Conservation (phyloP, 2,888 invertebrate species). For the Muscina levida region DNA sequence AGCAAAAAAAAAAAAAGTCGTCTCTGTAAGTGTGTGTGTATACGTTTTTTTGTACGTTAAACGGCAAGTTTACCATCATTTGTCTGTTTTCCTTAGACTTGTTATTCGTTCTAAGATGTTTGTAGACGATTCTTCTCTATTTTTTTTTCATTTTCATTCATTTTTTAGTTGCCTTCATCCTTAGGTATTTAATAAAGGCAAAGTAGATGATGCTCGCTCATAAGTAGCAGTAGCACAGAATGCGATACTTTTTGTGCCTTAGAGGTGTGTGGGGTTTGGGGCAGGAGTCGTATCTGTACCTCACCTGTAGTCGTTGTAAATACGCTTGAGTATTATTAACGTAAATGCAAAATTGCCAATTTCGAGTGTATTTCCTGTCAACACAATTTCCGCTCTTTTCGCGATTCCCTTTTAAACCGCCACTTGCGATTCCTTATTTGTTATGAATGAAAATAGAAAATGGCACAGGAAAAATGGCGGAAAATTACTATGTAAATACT, state of each 20-base stretch:
- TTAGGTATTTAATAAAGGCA: conserved; percentile 46
- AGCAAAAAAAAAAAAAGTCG: conserved; percentile 17
- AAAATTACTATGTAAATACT: conserved; percentile 60
- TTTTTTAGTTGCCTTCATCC: conserved; percentile 16
- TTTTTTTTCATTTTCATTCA: neutral
- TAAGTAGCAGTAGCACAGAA: conserved; percentile 57
- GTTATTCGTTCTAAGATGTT: conserved; percentile 40
- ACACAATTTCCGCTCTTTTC: conserved; percentile 74
- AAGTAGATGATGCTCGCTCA: conserved; percentile 11
- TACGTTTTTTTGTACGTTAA: conserved; percentile 16
- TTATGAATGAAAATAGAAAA: conserved; percentile 34
- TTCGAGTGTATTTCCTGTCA: conserved; percentile 80
- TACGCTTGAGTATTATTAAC: conserved; percentile 79
- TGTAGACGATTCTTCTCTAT: conserved; percentile 15
- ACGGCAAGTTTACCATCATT: conserved; percentile 21
- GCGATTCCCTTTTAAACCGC: conserved; percentile 31
- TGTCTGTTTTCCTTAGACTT: conserved; percentile 40
- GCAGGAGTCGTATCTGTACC: too few relatives aligned
- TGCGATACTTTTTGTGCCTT: too few relatives aligned
- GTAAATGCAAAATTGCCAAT: conserved; percentile 80
- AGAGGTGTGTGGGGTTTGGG: too few relatives aligned
- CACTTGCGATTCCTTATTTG: conserved; percentile 26
- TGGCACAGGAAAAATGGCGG: conserved; percentile 52
- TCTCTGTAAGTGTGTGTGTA: neutral
- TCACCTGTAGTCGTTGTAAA: conserved; percentile 70